phyloP scores from a whole-genome alignment of 1,140 invertebrate species.

The Oreohelix idahoensis region DNA sequence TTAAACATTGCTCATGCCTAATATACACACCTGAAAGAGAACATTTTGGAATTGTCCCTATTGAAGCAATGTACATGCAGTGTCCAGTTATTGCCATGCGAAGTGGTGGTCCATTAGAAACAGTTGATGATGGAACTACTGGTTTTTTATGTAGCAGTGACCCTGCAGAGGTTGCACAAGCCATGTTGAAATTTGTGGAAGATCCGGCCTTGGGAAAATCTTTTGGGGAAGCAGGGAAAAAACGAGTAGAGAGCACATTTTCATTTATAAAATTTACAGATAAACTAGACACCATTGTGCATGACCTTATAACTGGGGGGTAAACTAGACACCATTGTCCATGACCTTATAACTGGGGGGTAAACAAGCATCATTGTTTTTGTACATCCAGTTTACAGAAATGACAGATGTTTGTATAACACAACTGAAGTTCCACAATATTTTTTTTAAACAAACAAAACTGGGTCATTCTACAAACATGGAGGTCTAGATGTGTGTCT shows the following conservation, averaged over 20 bases:
- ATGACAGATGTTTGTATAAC: too few relatives aligned
- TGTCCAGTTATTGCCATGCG: slow-evolving; percentile 96
- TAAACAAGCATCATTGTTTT: too few relatives aligned
- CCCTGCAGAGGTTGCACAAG: slow-evolving; percentile 82
- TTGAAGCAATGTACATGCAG: slow-evolving; percentile 96
- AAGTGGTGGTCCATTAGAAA: slow-evolving; percentile 96
- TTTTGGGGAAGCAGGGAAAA: slow-evolving; percentile 82
- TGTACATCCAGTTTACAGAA: too few relatives aligned
- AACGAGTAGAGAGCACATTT: slow-evolving; percentile 84
- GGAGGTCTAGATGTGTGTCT: too few relatives aligned
- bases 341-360: too few relatives aligned
- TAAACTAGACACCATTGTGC: slow-evolving; percentile 79
- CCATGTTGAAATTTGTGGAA: slow-evolving; percentile 82
- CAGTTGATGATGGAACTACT: slow-evolving; percentile 88
- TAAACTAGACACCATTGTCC: too few relatives aligned
- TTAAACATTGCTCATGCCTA: slow-evolving; percentile 83
- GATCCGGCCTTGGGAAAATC: slow-evolving; percentile 75
- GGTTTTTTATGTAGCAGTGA: slow-evolving; percentile 87
- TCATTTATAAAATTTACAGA: slow-evolving; percentile 85
- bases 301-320: slow-evolving; percentile 32
- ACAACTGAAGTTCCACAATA: too few relatives aligned
- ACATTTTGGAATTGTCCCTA: slow-evolving; percentile 99
- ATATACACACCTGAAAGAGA: slow-evolving; percentile 97
- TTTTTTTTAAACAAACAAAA: too few relatives aligned
- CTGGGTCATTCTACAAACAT: too few relatives aligned